phyloP scores from a whole-genome alignment of 1,140 invertebrate genomes.

The Plectus sambesii region DNA sequence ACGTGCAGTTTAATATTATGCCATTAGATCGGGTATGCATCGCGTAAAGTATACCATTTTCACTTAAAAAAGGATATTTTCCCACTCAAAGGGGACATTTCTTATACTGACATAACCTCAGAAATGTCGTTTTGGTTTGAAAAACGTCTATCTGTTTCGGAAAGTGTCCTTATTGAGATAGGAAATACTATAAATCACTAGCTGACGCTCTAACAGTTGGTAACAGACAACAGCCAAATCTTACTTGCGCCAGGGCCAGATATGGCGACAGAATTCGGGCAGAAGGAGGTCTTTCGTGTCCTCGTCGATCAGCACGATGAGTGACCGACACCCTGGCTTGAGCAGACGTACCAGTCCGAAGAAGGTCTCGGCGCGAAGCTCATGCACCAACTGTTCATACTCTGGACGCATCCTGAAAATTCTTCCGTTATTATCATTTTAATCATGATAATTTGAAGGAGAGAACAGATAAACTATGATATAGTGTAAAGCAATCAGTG shows the following conservation, averaged over 20 bases:
- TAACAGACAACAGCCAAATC: slow-evolving; percentile 19
- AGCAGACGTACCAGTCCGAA: slow-evolving; percentile 79
- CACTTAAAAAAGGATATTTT: too few species aligned
- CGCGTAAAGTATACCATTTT: too few species aligned
- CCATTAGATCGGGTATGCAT: too few species aligned
- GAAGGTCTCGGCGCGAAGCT: slow-evolving; percentile 83
- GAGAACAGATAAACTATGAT: too few species aligned
- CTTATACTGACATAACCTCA: not conserved
- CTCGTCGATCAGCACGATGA: slow-evolving; percentile 75
- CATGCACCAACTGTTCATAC: slow-evolving; percentile 60
- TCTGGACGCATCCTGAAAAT: too few species aligned
- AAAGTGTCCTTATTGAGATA: not conserved
- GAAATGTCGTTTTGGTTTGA: not conserved
- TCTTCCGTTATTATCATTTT: too few species aligned
- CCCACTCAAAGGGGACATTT: too few species aligned
- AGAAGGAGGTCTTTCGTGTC: slow-evolving; percentile 73
- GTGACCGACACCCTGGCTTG: slow-evolving; percentile 85
- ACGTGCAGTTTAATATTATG: too few species aligned
- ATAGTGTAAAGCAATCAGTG: too few species aligned
- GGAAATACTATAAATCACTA: slow-evolving; percentile 1
- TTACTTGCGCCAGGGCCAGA: slow-evolving; percentile 87
- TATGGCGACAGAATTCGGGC: slow-evolving; percentile 75
- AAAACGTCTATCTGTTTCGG: not conserved
- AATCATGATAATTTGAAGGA: too few species aligned
- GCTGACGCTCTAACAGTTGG: not conserved